Evolutionary conservation across 2,113 vertebrate genomes (phyloP).

Genomic region (Hiodon tergisus): DNA sequence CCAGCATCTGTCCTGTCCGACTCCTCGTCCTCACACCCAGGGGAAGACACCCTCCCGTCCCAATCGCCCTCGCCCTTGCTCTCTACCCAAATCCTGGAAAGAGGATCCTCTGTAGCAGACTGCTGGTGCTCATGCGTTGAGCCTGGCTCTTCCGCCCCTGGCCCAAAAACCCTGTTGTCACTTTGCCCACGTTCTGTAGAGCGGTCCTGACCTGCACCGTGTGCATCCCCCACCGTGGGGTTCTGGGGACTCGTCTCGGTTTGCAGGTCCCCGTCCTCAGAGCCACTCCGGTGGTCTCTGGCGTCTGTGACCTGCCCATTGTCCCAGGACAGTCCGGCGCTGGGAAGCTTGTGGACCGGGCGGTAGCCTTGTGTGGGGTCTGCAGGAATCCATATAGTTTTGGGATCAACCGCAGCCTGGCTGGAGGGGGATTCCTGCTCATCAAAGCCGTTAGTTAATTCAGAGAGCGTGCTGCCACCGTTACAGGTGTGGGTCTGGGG

Average conservation of each 20-base stretch:
- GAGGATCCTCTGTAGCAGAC: too few species aligned
- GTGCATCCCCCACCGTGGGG: conserved; percentile 29
- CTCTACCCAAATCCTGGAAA: too few species aligned
- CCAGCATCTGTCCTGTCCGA: neutral
- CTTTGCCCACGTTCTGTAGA: conserved; percentile 7
- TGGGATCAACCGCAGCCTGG: conserved; percentile 50
- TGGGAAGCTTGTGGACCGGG: conserved; percentile 61
- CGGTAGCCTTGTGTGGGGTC: conserved; percentile 42
- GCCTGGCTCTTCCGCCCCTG: conserved; percentile 1
- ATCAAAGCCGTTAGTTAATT: conserved; percentile 74
- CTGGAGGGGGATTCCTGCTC: conserved; percentile 16
- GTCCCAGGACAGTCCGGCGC: conserved; percentile 31
- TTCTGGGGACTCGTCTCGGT: conserved; percentile 47
- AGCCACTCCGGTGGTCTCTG: conserved; percentile 10
- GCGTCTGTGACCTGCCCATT: neutral
- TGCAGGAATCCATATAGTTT: conserved; percentile 49
- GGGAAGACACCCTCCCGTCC: neutral
- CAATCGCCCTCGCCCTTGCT: too few species aligned
- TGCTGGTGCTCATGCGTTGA: too few species aligned
- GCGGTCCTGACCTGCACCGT: neutral
- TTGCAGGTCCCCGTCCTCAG: conserved; percentile 46
- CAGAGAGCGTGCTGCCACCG: conserved; percentile 54
- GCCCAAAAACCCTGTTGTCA: conserved; percentile 22
- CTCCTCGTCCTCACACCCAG: neutral
- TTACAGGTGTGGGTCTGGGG: conserved; percentile 58